These are phyloP conservation scores for Plebejus anna DNA, from an alignment of 2,888 invertebrate genomes.

Conservation along the genomic window DNA sequence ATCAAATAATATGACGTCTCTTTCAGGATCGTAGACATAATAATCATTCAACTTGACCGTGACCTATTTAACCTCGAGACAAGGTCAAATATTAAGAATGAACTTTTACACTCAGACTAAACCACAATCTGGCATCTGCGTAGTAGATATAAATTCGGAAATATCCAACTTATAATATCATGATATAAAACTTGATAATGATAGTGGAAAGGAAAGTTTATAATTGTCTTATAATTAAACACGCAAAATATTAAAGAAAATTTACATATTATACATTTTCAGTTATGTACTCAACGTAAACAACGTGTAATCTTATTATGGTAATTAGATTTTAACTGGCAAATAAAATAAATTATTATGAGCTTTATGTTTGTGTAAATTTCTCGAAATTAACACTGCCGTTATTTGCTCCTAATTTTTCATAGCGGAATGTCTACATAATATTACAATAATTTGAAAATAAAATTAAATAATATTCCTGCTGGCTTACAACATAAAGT, in stretches of 20 bases:
- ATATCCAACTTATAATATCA: background rate
- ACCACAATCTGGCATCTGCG: background rate
- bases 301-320: slow-evolving; percentile 11
- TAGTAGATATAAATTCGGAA: background rate
- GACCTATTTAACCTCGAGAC: slow-evolving; percentile 31
- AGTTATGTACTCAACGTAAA: background rate
- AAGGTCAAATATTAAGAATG: slow-evolving; percentile 25
- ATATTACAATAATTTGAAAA: background rate
- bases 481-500: background rate
- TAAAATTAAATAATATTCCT: background rate
- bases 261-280: background rate
- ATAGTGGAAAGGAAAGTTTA: background rate
- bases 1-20: background rate
- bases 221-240: background rate
- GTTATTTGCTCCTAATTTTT: background rate
- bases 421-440: slow-evolving; percentile 7
- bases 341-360: background rate
- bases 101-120: slow-evolving; percentile 14
- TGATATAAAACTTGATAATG: background rate
- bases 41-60: slow-evolving; percentile 27
- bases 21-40: slow-evolving; percentile 29
- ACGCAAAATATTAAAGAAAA: background rate
- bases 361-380: background rate
- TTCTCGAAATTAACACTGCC: slow-evolving; percentile 11
- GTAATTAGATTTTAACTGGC: background rate